Conservation (phyloP, 2,797 vertebrate genomes). For the Gymnoscopelus microlampas region DNA sequence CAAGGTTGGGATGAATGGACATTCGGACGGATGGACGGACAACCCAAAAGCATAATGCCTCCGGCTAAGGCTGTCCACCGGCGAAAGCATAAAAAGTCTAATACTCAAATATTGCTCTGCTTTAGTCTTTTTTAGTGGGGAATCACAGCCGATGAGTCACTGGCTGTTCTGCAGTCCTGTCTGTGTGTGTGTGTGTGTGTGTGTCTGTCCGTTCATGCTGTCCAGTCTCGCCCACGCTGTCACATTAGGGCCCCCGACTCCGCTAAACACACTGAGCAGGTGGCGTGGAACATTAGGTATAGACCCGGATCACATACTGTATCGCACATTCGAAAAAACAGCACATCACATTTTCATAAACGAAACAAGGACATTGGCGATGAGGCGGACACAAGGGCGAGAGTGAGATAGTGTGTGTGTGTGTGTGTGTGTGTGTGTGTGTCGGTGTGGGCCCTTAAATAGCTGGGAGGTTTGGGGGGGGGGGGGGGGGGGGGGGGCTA, state of each 20-base stretch:
- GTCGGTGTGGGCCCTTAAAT: constrained; percentile 68
- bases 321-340: constrained; percentile 38
- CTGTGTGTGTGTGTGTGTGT: too few species aligned
- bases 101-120: constrained; percentile 55
- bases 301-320: constrained; percentile 48
- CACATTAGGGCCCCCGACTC: constrained; percentile 47
- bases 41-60: too few species aligned
- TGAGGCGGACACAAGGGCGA: constrained; percentile 36
- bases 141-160: constrained; percentile 63
- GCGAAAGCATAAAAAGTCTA: constrained; percentile 25
- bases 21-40: too few species aligned
- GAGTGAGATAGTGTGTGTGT: constrained; percentile 29
- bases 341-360: constrained; percentile 51
- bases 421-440: constrained; percentile 11
- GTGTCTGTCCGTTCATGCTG: constrained; percentile 14
- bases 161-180: constrained; percentile 51
- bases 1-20: too few species aligned
- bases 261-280: constrained; percentile 54
- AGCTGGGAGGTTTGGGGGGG: constrained; percentile 60
- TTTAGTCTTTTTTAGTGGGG: constrained; percentile 39
- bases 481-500: background rate
- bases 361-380: constrained; percentile 60
- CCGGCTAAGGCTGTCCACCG: too few species aligned
- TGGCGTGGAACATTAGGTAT: constrained; percentile 64
- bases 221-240: constrained; percentile 60